Base-by-base conservation (phyloP, 23 tunicate species). In the Halocynthia aurantium region DNA sequence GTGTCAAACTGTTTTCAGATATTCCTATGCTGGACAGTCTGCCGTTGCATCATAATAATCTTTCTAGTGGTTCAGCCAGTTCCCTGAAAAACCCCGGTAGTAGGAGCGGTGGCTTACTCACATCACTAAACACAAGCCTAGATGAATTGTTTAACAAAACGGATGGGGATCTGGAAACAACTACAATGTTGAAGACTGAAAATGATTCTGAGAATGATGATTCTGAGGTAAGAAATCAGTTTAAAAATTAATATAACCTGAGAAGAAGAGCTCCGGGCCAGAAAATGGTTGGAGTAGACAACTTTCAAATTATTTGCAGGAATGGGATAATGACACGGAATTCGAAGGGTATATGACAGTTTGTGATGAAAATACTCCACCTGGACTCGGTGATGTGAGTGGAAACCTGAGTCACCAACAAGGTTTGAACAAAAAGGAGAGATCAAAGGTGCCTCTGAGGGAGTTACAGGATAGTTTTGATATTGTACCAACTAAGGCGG, bases 71-170 rank as follows among this genome's bases (percentile, higher is more conserved):
- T 31, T 31, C 44, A 70, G 53, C 55, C 31, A 19, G 11, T 19
- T 49, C 53, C 10, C 51, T 53, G 53, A 10, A 54, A 56, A 1
- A 31, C 44, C 44, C 4, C 44, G 44, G 44, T 31, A 31, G 4
- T 31, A 31, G 44, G 2, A 31, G 44, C 44, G 4, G 44, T 31
- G 44, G 44, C 44, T 31, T 73, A 60, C 17, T 60, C n/a, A 60
- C n/a, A 15, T 60, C 17, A 60, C n/a, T 15, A 60, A 60, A 15
- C 71, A 81, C 85, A 54, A 81, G 85, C 57, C 18, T 81, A 50
- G 85, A 81, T 60, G 85, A 71, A 50, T 10, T 81, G 52, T 81
- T 81, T 6, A 78, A 81, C 31, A 81, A 72, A 72, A 81, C 85
- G 7, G 50, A 71, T 72, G 85, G 85, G 15, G 85, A 80, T 19